Conservation (phyloP, 2,113 vertebrate genomes). For the Oreocharis arfaki region DNA sequence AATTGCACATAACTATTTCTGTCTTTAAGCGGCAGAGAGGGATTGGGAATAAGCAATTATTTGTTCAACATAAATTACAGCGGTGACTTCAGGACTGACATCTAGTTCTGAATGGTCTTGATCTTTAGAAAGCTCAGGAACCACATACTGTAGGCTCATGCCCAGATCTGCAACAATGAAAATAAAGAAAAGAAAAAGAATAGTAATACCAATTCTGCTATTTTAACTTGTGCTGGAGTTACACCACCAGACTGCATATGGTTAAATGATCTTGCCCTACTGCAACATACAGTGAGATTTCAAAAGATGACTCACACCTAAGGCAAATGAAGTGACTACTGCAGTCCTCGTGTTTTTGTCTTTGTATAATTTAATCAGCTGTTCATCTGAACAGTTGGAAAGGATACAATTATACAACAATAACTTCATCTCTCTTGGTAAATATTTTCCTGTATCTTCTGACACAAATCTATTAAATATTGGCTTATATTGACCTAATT, state of each 20-base stretch:
- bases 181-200: neutral
- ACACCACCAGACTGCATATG: neutral
- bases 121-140: neutral
- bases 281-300: neutral
- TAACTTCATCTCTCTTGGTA: neutral
- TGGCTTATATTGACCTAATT: neutral
- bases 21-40: neutral
- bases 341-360: neutral
- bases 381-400: conserved; percentile 16
- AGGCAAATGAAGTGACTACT: neutral
- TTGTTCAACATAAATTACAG: neutral
- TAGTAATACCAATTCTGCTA: neutral
- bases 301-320: neutral
- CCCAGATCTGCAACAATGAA: neutral
- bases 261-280: neutral
- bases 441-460: neutral
- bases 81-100: neutral
- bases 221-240: neutral
- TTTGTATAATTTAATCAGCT: neutral
- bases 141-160: neutral
- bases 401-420: neutral
- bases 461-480: neutral
- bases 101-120: neutral
- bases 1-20: neutral
- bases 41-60: neutral